phyloP scores from a whole-genome alignment of 1,140 invertebrate genomes.

The Mactra quadrangularis region DNA sequence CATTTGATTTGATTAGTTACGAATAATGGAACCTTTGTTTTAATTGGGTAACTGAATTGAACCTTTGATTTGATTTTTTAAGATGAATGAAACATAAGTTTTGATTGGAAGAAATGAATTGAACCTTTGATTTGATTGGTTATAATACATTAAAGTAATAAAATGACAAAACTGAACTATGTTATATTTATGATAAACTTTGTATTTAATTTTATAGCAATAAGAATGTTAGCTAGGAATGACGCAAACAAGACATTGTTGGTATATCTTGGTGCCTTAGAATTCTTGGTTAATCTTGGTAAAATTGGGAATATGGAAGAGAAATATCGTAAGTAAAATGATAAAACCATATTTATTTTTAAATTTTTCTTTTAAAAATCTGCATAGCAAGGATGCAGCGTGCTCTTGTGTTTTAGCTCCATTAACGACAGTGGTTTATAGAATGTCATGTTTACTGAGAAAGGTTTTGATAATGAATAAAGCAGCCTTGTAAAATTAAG shows the following conservation, averaged over 20 bases:
- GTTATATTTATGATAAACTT: background rate
- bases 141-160: background rate
- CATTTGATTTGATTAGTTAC: no score
- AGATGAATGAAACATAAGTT: background rate
- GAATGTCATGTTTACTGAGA: no score
- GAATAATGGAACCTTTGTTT: no score
- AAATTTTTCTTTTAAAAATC: no score
- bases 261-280: constrained; percentile 67
- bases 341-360: no score
- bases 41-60: no score
- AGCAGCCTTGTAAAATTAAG: no score
- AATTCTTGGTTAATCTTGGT: constrained; percentile 59
- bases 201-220: constrained; percentile 54
- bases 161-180: constrained; percentile 1
- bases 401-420: no score
- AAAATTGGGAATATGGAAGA: constrained; percentile 58
- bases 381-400: no score
- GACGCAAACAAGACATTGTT: constrained; percentile 72
- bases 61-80: background rate
- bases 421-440: no score
- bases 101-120: background rate
- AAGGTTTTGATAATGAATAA: no score
- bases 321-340: constrained; percentile 58
- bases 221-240: constrained; percentile 67
- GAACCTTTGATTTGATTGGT: background rate